Percentiles rank a stretch among this genome's conserved stretches.
Evolutionary conservation across 2,888 invertebrate species (phyloP).

Genomic region (Ypsolopha scabrella): DNA sequence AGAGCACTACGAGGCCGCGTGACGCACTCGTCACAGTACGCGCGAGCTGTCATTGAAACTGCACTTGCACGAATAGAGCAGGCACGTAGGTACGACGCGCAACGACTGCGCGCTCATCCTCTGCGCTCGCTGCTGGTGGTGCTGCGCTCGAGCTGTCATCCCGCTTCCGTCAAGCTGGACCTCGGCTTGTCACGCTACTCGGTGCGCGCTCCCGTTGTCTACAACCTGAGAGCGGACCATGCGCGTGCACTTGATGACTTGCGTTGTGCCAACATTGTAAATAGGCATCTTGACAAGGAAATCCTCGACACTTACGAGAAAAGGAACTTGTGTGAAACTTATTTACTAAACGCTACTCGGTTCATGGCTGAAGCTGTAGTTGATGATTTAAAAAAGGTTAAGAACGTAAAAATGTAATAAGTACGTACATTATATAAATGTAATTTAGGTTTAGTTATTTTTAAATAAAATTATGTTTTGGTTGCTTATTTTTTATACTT

Average conservation of each 20-base stretch:
- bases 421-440: background rate
- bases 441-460: background rate
- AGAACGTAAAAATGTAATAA: no score
- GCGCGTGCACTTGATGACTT: conserved; percentile 18
- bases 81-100: conserved; percentile 24
- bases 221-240: conserved; percentile 22
- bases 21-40: conserved; percentile 24
- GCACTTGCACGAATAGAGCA: conserved; percentile 23
- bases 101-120: conserved; percentile 6
- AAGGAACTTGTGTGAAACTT: background rate
- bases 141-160: conserved; percentile 14
- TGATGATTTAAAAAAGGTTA: background rate
- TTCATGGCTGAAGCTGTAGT: background rate
- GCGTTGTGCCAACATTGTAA: conserved; percentile 26
- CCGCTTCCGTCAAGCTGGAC: background rate
- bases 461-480: no score
- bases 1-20: conserved; percentile 13
- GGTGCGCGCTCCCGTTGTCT: conserved; percentile 16
- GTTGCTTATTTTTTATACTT: no score
- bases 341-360: background rate
- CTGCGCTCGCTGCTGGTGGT: conserved; percentile 26
- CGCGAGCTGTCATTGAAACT: conserved; percentile 18
- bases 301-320: conserved; percentile 13
- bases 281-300: conserved; percentile 23
- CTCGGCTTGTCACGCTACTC: conserved; percentile 19